These are phyloP conservation scores for Nemotelus pantherinus DNA, from an alignment of 2,888 invertebrate genomes.

Conservation along the genomic window DNA sequence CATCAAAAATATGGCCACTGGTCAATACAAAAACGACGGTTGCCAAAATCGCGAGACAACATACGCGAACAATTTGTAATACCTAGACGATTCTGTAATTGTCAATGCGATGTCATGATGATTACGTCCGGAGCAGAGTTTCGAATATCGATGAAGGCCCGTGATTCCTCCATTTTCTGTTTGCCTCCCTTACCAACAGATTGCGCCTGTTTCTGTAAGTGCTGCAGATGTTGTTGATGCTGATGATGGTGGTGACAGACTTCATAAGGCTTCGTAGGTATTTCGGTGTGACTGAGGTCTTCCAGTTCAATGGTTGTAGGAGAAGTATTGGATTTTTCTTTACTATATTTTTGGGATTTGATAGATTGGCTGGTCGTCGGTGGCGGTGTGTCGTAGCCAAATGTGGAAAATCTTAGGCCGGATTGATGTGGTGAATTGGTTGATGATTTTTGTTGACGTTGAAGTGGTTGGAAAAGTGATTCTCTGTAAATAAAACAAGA, in stretches of 20 bases:
- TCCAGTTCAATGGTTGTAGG: slow-evolving; percentile 60
- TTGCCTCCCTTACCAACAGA: slow-evolving; percentile 35
- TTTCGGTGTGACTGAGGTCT: slow-evolving; percentile 52
- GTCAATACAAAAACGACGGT: neutral
- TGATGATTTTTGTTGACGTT: slow-evolving; percentile 61
- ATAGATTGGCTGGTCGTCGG: slow-evolving; percentile 46
- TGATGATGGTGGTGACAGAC: slow-evolving; percentile 53
- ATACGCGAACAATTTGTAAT: neutral
- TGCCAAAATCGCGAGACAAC: neutral
- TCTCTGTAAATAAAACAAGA: slow-evolving; percentile 55
- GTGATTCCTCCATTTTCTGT: slow-evolving; percentile 62
- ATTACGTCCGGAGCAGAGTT: slow-evolving; percentile 92
- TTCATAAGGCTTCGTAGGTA: slow-evolving; percentile 45
- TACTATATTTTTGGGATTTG: slow-evolving; percentile 54
- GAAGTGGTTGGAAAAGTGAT: slow-evolving; percentile 59
- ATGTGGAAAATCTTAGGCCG: slow-evolving; percentile 63
- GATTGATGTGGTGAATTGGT: slow-evolving; percentile 57
- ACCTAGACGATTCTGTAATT: slow-evolving; percentile 61
- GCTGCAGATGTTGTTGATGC: slow-evolving; percentile 26
- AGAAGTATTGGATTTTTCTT: slow-evolving; percentile 49
- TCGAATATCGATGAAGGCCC: slow-evolving; percentile 85
- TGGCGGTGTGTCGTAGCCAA: slow-evolving; percentile 61
- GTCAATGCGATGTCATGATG: slow-evolving; percentile 79
- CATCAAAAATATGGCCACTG: neutral
- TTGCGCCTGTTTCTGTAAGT: slow-evolving; percentile 19